Base-by-base conservation (phyloP, 2,113 vertebrate genomes). In the Hemiprocne comata region DNA sequence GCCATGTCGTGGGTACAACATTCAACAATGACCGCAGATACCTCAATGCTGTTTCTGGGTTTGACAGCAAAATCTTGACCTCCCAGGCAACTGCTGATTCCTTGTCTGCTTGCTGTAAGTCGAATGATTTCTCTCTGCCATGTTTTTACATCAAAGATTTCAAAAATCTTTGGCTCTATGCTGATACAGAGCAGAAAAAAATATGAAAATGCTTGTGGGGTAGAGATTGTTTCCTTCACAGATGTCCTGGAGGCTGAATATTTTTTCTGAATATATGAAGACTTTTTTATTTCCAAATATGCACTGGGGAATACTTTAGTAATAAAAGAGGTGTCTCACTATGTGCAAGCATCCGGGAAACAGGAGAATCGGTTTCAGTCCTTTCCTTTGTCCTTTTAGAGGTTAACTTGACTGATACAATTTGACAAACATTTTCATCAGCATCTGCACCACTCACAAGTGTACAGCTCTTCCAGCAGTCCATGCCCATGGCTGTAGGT, bases 401-500 rank as follows among this genome's bases (percentile, higher is more conserved):
- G 34, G 26, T 54, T 54, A 42, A 17, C 25, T 71, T 74, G 65
- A 20, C 58, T 74, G 54, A 6, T 46, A 33, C n/a, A 29, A 29
- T 44, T 16, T 69, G 21, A 44, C 50, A 85, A 57, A 58, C 13
- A 1, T 66, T 83, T 88, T 46, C 64, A 51, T 9, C 54, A 66
- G 38, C 36, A 40, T 31, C 62, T 31, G 0, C 21, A 34, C 13
- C n/a, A 44, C 17, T 67, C 48, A 7, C 1, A 71, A 4, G 10
- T 28, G 28, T 33, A 4, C 0, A 0, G 33, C 74, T 60, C 31
- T 55, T 44, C 42, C 82, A 51, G 60, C 0, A 0, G 6, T 17
- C 65, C 20, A 1, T 57, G 66, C 74, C 46, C 65, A n/a, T 0
- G 0, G 24, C 40, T 11, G 1, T 11, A 2, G 10, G 25, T 89